These are phyloP conservation scores for Pundamilia nyererei DNA, from an alignment of 2,113 vertebrate species.

Conservation along the genomic window DNA sequence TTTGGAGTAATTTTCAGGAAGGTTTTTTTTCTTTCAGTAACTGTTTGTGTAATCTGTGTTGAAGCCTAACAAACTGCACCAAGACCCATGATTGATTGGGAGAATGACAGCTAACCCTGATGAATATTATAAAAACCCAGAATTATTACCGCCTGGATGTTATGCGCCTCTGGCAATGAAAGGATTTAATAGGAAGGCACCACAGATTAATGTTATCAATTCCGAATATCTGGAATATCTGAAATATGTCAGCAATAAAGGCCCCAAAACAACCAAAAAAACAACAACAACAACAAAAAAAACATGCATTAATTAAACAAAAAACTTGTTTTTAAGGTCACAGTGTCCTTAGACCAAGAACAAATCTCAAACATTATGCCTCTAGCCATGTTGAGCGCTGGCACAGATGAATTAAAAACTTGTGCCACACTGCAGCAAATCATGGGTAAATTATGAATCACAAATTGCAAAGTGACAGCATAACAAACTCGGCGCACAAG, in stretches of 20 bases:
- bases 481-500: neutral
- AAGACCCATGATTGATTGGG: neutral
- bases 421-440: neutral
- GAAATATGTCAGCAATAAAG: neutral
- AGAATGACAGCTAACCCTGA: neutral
- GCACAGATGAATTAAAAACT: neutral
- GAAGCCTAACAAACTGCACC: neutral
- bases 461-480: neutral
- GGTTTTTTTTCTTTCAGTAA: neutral
- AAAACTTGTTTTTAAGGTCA: neutral
- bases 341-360: neutral
- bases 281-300: neutral
- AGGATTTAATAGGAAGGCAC: neutral
- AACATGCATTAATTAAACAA: neutral
- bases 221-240: neutral
- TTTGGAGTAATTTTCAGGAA: neutral
- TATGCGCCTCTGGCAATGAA: neutral
- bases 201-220: neutral
- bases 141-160: neutral
- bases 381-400: neutral
- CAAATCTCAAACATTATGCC: neutral
- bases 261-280: neutral
- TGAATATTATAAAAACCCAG: neutral
- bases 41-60: neutral
- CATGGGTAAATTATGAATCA: neutral